Evolutionary conservation across 2,888 invertebrate genomes (phyloP).

Genomic region (Pseudococcus viburni): DNA sequence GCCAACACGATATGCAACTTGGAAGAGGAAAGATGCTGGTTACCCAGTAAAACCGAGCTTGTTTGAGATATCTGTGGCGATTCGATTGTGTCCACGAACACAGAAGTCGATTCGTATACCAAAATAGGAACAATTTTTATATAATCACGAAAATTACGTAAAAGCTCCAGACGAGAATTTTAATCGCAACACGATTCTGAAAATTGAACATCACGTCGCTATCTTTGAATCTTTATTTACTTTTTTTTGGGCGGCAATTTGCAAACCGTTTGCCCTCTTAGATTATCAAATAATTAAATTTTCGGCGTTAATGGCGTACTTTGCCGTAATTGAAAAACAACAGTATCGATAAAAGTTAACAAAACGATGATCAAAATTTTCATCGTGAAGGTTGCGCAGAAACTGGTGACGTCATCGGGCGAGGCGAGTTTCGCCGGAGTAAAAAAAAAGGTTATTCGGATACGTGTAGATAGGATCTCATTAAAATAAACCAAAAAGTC

Average conservation of each 20-base stretch:
- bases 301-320: conserved; percentile 27
- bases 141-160: background rate
- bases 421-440: background rate
- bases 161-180: background rate
- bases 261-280: conserved; percentile 33
- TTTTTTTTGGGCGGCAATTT: conserved; percentile 21
- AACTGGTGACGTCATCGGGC: background rate
- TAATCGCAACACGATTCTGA: conserved; percentile 1
- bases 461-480: conserved; percentile 27
- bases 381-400: background rate
- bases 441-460: background rate
- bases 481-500: conserved; percentile 46
- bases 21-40: conserved; percentile 14
- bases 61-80: background rate
- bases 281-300: conserved; percentile 44
- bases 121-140: background rate
- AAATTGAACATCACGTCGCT: background rate
- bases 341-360: conserved; percentile 43
- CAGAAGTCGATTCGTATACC: background rate
- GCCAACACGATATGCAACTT: background rate
- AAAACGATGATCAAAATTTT: conserved; percentile 25
- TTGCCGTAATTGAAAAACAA: conserved; percentile 26
- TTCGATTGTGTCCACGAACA: background rate
- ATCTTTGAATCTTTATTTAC: background rate
- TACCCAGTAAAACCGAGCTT: background rate